Percentiles rank a stretch among this genome's conserved stretches.
These are phyloP conservation scores for Cantharis rufa DNA, from an alignment of 2,888 invertebrate genomes.

Conservation along the genomic window DNA sequence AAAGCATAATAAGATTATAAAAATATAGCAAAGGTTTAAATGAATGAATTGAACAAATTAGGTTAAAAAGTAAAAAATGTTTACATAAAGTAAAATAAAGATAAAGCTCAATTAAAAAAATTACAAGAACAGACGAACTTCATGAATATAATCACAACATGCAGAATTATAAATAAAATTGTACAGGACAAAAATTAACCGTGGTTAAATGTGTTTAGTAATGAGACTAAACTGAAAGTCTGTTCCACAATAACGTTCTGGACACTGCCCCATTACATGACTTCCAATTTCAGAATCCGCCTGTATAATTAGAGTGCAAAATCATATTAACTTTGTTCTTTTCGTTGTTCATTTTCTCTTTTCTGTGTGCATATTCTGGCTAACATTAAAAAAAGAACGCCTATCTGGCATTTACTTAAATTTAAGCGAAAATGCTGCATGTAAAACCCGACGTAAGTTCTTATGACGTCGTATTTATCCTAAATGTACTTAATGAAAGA, in stretches of 20 bases:
- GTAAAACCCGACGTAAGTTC: constrained; percentile 32
- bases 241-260: constrained; percentile 44
- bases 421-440: constrained; percentile 22
- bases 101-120: constrained; percentile 14
- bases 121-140: constrained; percentile 30
- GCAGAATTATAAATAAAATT: constrained; percentile 53
- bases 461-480: constrained; percentile 41
- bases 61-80: background rate
- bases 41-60: background rate
- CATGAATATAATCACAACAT: constrained; percentile 34
- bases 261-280: constrained; percentile 49
- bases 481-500: constrained; percentile 41
- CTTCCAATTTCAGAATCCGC: constrained; percentile 53
- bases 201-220: constrained; percentile 51
- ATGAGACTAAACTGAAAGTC: constrained; percentile 53
- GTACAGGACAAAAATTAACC: constrained; percentile 54
- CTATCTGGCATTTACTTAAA: constrained; percentile 20
- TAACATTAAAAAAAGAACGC: constrained; percentile 18
- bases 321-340: constrained; percentile 37
- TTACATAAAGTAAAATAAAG: constrained; percentile 1
- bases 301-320: constrained; percentile 45
- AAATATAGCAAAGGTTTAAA: background rate
- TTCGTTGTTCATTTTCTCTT: constrained; percentile 28
- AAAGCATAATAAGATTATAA: background rate
- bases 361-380: constrained; percentile 15